These are phyloP conservation scores for Pithys albifrons DNA, from an alignment of 2,113 vertebrate species.

Conservation along the genomic window DNA sequence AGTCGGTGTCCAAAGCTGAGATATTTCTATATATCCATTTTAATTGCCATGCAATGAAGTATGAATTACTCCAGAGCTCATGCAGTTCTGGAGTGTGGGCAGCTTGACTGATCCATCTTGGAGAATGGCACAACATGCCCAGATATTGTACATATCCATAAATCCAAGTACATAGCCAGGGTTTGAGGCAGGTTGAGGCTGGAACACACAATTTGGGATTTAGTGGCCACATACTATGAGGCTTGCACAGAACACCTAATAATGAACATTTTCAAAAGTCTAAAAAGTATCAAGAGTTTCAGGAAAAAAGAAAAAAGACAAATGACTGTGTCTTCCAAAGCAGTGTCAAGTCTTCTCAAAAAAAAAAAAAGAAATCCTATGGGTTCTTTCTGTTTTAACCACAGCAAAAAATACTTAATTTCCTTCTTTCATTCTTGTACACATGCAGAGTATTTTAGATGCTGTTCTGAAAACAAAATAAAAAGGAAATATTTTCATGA, in stretches of 20 bases:
- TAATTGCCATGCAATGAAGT: neutral
- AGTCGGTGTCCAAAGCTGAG: neutral
- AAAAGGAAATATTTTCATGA: neutral
- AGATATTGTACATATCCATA: neutral
- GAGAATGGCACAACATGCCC: neutral
- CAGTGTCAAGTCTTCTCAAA: neutral
- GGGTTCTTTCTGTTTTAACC: neutral
- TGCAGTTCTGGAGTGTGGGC: neutral
- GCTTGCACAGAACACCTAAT: neutral
- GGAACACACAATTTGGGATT: neutral
- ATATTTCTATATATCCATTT: neutral
- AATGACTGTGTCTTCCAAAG: neutral
- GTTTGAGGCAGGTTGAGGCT: neutral
- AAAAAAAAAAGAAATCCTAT: neutral
- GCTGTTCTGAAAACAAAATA: neutral
- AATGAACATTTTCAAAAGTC: neutral
- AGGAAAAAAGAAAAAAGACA: neutral
- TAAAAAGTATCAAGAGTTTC: neutral
- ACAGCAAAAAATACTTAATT: neutral
- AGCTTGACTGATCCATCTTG: neutral
- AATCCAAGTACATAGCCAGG: neutral
- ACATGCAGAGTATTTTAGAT: neutral
- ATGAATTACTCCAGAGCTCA: neutral
- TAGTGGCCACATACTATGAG: neutral
- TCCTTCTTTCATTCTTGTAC: neutral